Evolutionary conservation across 2,888 invertebrate species (phyloP).

Genomic region (Syrphus vitripennis): DNA sequence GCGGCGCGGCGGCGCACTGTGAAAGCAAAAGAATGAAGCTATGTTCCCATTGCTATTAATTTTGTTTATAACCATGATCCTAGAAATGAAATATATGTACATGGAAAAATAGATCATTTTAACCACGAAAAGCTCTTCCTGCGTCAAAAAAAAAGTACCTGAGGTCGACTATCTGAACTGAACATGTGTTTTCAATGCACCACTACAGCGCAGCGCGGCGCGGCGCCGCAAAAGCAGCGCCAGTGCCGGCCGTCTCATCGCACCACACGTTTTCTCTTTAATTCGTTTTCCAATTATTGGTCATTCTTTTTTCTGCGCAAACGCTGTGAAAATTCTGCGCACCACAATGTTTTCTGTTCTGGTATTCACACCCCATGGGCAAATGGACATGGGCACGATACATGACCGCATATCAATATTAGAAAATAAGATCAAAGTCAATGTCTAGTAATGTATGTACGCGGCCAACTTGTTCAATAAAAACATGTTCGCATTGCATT

Average conservation of each 20-base stretch:
- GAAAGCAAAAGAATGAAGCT: constrained; percentile 39
- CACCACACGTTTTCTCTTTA: constrained; percentile 20
- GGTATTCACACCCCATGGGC: not conserved
- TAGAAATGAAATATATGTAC: constrained; percentile 22
- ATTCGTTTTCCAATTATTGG: constrained; percentile 38
- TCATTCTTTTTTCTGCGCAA: constrained; percentile 21
- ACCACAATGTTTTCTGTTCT: constrained; percentile 21
- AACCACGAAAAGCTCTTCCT: constrained; percentile 32
- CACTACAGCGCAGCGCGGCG: no score
- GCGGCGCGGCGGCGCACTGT: not conserved
- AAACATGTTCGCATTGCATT: constrained; percentile 40
- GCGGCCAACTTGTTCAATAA: constrained; percentile 13
- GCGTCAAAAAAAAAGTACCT: constrained; percentile 32
- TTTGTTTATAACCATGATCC: not conserved
- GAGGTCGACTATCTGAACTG: not conserved
- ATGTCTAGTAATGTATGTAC: constrained; percentile 37
- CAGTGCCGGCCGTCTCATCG: not conserved
- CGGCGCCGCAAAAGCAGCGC: not conserved
- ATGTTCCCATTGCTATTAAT: constrained; percentile 24
- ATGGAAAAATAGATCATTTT: constrained; percentile 49
- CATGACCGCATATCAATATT: constrained; percentile 27
- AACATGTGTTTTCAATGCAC: constrained; percentile 27
- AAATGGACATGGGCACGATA: not conserved
- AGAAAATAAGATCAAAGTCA: constrained; percentile 66
- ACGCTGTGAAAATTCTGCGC: constrained; percentile 18